Evolutionary conservation across 2,113 vertebrate genomes (phyloP).

Genomic region (Lethenteron reissneri): DNA sequence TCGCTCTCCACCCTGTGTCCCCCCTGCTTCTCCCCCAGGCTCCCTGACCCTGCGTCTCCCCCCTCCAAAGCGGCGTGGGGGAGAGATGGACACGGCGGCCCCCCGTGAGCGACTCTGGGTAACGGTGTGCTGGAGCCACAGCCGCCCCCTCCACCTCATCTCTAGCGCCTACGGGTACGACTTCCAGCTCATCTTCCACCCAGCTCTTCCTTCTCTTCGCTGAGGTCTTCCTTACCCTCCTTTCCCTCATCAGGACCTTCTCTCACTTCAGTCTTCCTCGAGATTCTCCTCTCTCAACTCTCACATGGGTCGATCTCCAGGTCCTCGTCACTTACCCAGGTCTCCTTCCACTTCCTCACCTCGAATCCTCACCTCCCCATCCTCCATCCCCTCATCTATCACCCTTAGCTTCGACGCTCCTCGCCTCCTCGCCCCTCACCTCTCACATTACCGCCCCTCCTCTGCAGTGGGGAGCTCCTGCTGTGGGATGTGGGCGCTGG

Average conservation of each 20-base stretch:
- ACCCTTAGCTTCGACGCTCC: neutral
- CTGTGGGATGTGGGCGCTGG: slow-evolving; percentile 51
- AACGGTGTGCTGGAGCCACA: slow-evolving; percentile 50
- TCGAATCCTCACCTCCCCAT: neutral
- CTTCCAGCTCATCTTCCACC: neutral
- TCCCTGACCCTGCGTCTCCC: slow-evolving; percentile 62
- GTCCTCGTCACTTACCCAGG: neutral
- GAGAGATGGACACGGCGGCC: slow-evolving; percentile 30
- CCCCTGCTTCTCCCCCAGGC: slow-evolving; percentile 18
- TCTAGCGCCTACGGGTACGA: slow-evolving; percentile 70
- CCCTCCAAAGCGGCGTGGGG: slow-evolving; percentile 52
- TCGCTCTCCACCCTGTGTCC: no score
- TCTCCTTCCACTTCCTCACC: neutral
- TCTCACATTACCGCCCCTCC: neutral
- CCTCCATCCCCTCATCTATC: neutral
- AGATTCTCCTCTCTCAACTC: neutral
- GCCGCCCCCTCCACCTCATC: slow-evolving; percentile 32
- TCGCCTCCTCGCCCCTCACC: neutral
- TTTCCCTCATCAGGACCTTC: no score
- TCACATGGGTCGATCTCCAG: neutral
- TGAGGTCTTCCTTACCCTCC: no score
- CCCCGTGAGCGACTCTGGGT: slow-evolving; percentile 84
- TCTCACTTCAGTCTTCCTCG: no score
- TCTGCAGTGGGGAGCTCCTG: slow-evolving; percentile 51
- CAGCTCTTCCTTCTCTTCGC: neutral